phyloP scores from a whole-genome alignment of 2,797 vertebrate species.

The Anabacerthia variegaticeps region DNA sequence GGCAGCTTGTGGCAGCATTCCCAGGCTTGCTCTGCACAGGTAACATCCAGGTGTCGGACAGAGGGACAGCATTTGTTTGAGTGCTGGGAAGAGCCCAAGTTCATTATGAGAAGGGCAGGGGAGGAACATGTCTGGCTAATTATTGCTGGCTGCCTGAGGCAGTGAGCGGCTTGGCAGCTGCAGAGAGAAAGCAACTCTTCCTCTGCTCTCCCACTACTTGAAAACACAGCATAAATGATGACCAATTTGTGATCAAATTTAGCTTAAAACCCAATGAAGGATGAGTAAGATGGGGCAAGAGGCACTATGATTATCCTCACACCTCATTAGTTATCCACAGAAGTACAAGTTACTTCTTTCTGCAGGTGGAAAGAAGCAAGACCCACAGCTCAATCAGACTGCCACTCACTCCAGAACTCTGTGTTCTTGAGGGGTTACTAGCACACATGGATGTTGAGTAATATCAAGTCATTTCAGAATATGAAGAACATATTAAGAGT shows the following conservation, averaged over 20 bases:
- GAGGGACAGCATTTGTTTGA: constrained; percentile 43
- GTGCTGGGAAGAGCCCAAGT: not conserved
- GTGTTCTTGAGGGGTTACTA: not conserved
- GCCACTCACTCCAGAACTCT: not conserved
- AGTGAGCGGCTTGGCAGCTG: not conserved
- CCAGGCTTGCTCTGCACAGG: constrained; percentile 43
- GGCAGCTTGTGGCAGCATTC: not conserved
- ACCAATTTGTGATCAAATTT: not conserved
- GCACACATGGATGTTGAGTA: not conserved
- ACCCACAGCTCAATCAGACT: not conserved
- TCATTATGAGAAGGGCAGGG: not conserved
- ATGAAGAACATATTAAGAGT: not conserved
- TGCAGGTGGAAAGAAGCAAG: not conserved
- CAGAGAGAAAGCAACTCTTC: not conserved
- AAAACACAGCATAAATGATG: not conserved
- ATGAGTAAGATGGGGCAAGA: not conserved
- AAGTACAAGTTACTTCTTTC: not conserved
- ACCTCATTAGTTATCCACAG: not conserved
- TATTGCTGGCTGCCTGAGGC: not conserved
- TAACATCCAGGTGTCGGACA: not conserved
- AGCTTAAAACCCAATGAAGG: not conserved
- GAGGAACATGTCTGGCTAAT: constrained; percentile 19
- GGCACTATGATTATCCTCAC: not conserved
- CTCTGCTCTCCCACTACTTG: not conserved
- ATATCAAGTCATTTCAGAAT: not conserved